Conservation (phyloP, 35 echinoderm and acorn worm genomes). For the Eucidaris tribuloides region DNA sequence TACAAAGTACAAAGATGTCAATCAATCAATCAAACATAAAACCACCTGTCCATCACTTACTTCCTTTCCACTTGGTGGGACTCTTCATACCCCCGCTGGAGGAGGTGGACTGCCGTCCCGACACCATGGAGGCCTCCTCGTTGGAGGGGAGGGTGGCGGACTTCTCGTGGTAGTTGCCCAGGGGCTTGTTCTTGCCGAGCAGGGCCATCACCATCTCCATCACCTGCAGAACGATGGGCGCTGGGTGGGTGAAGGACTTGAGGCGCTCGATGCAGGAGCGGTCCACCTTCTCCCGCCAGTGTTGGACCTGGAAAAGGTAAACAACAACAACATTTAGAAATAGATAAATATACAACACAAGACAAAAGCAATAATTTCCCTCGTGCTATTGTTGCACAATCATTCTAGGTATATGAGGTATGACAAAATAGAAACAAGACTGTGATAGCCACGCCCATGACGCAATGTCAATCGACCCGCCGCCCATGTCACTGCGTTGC, state of each 20-base stretch:
- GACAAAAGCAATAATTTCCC: too few relatives aligned
- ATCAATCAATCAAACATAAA: too few relatives aligned
- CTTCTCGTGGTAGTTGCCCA: conserved; percentile 31
- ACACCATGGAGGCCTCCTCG: conserved; percentile 85
- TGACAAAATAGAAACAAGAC: too few relatives aligned
- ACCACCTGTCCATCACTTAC: too few relatives aligned
- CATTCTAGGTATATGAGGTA: too few relatives aligned
- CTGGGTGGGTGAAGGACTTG: conserved; percentile 85
- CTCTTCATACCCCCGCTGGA: conserved; percentile 52
- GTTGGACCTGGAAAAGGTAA: conserved; percentile 69
- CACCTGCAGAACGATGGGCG: conserved; percentile 90
- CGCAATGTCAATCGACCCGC: too few relatives aligned
- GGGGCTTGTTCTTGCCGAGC: conserved; percentile 86
- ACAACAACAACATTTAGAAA: too few relatives aligned
- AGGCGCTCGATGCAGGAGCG: conserved; percentile 88
- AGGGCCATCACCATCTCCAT: conserved; percentile 99
- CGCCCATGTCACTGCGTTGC: too few relatives aligned
- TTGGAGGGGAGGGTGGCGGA: conserved; percentile 21
- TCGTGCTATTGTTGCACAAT: too few relatives aligned
- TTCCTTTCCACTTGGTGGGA: conserved; percentile 70
- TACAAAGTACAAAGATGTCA: too few relatives aligned
- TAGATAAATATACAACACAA: too few relatives aligned
- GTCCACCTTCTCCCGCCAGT: conserved; percentile 90
- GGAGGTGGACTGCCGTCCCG: conserved; percentile 55
- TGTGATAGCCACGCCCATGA: too few relatives aligned